phyloP scores from a whole-genome alignment of 2,113 vertebrate genomes.

The Todiramphus saurophagus region DNA sequence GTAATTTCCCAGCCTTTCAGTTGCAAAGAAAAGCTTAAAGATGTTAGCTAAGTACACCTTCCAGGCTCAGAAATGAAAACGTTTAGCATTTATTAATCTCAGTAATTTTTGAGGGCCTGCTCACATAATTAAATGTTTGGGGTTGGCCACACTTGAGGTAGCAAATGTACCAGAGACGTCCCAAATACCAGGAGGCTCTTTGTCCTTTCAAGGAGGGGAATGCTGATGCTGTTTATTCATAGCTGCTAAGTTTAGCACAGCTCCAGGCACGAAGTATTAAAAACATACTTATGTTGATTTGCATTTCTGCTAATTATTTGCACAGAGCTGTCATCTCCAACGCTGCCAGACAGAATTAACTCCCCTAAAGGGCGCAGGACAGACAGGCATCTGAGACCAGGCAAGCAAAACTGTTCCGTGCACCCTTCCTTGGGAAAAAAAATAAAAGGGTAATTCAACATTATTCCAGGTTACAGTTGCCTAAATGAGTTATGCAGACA shows the following conservation, averaged over 20 bases:
- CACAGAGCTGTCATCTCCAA: background rate
- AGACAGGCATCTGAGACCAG: background rate
- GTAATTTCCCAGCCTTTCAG: constrained; percentile 41
- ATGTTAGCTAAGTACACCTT: constrained; percentile 1
- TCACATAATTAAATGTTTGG: background rate
- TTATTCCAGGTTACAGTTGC: background rate
- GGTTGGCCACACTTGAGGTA: background rate
- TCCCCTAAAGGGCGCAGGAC: background rate
- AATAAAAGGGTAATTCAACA: fast-evolving
- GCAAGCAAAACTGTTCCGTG: background rate
- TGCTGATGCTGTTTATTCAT: constrained; percentile 10
- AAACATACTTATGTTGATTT: background rate
- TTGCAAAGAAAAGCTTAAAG: constrained; percentile 6
- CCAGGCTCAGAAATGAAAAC: constrained; percentile 38
- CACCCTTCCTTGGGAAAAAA: background rate
- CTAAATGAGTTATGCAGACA: background rate
- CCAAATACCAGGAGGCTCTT: background rate
- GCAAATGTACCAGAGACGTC: background rate
- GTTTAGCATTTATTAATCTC: background rate
- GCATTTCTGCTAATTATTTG: constrained; percentile 29
- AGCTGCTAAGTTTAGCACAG: constrained; percentile 36
- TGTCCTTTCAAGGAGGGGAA: background rate
- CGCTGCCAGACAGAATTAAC: background rate
- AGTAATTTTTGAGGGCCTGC: background rate
- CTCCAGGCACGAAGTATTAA: background rate